Percentiles rank a stretch among this genome's conserved stretches.
phyloP scores from a whole-genome alignment of 1,140 invertebrate species.

The Globodera rostochiensis region DNA sequence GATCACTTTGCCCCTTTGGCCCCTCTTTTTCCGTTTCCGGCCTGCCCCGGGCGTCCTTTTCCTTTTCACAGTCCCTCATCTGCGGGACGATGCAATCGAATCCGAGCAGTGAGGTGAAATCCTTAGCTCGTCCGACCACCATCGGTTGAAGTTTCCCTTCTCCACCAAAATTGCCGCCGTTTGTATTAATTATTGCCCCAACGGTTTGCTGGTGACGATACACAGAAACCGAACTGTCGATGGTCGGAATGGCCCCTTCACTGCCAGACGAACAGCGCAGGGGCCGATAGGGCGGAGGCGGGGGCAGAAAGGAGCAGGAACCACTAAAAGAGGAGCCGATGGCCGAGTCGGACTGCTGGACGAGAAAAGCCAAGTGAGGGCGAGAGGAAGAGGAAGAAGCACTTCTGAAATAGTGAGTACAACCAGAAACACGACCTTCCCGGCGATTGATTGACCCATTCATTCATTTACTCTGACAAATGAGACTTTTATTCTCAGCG shows the following conservation, averaged over 20 bases:
- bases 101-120: constrained; percentile 28
- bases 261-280: constrained; percentile 14
- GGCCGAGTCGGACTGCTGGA: constrained; percentile 23
- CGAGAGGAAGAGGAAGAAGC: constrained; percentile 6
- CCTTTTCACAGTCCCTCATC: background rate
- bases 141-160: background rate
- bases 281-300: constrained; percentile 20
- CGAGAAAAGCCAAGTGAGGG: constrained; percentile 13
- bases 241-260: constrained; percentile 2
- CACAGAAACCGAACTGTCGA: background rate
- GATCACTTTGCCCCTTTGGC: background rate
- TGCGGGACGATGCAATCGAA: background rate
- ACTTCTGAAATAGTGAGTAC: constrained; percentile 2
- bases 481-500: too few relatives aligned
- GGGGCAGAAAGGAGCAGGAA: constrained; percentile 25
- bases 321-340: constrained; percentile 25
- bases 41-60: background rate
- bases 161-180: background rate
- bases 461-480: too few relatives aligned
- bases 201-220: background rate
- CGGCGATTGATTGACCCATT: too few relatives aligned
- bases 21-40: background rate
- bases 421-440: background rate
- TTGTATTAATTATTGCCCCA: background rate
- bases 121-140: constrained; percentile 1